These are phyloP conservation scores for Tiphia femorata DNA, from an alignment of 2,888 invertebrate genomes.

Conservation along the genomic window DNA sequence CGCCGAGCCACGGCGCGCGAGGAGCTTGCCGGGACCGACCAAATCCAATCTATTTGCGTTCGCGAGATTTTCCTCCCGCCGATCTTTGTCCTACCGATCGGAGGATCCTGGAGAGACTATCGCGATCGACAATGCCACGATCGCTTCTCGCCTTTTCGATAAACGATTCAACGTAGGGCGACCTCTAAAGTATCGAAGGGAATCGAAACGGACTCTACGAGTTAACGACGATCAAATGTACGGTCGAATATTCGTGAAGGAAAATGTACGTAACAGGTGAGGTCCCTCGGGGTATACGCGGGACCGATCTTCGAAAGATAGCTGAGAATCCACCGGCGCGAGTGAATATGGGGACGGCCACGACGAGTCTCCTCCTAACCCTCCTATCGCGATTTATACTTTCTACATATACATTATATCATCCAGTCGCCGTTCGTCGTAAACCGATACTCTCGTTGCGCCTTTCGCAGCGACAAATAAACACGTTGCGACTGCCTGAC, in stretches of 20 bases:
- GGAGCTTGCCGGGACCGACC: no score
- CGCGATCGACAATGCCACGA: no score
- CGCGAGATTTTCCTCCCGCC: no score
- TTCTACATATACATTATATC: constrained; percentile 11
- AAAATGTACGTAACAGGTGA: constrained; percentile 19
- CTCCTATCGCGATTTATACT: constrained; percentile 43
- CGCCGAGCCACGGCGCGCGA: no score
- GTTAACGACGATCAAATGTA: not conserved
- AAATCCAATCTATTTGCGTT: no score
- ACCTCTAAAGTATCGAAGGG: not conserved
- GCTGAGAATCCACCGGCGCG: constrained; percentile 32
- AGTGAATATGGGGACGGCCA: constrained; percentile 25
- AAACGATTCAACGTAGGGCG: no score
- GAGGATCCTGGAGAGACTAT: no score
- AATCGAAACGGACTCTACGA: not conserved
- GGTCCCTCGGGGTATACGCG: constrained; percentile 23
- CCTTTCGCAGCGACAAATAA: constrained; percentile 35
- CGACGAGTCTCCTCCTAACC: constrained; percentile 16
- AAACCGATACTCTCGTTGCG: constrained; percentile 36
- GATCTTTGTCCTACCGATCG: no score
- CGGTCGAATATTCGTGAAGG: not conserved
- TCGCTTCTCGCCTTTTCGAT: no score
- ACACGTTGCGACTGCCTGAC: constrained; percentile 41
- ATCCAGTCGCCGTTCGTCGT: constrained; percentile 23
- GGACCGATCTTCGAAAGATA: constrained; percentile 34